These are phyloP conservation scores for Grus americana DNA, from an alignment of 2,113 vertebrate species.

Conservation along the genomic window DNA sequence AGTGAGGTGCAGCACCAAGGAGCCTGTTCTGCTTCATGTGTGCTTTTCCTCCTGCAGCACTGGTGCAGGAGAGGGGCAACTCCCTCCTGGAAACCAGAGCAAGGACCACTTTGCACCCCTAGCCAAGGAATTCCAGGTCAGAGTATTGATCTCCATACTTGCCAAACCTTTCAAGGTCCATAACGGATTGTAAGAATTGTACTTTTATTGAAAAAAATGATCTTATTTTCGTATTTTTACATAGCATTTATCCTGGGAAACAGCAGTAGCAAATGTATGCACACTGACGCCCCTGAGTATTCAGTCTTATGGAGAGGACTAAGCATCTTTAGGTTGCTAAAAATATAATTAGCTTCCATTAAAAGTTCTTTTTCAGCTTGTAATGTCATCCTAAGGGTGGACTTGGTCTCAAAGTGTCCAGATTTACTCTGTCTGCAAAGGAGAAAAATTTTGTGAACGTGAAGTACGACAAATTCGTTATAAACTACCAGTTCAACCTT, in stretches of 20 bases:
- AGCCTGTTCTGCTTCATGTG: not conserved
- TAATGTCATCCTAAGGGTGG: not conserved
- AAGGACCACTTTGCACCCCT: not conserved
- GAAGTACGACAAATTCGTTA: not conserved
- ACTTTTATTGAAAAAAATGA: not conserved
- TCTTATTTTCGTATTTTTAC: not conserved
- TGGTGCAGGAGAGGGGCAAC: not conserved
- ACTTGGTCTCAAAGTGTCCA: not conserved
- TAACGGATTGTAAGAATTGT: not conserved
- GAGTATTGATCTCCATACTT: not conserved
- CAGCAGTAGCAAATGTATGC: not conserved
- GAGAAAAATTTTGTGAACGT: not conserved
- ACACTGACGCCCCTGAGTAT: not conserved
- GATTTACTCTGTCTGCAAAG: not conserved
- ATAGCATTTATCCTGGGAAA: not conserved
- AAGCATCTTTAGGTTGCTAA: not conserved
- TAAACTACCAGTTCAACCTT: not conserved
- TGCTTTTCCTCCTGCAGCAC: not conserved
- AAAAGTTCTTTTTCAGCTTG: not conserved
- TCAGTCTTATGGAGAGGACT: not conserved
- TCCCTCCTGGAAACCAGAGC: not conserved
- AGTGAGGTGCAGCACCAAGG: not conserved
- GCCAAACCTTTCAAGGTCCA: not conserved
- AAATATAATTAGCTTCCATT: not conserved
- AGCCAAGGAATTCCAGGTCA: slow-evolving; percentile 14